phyloP scores from a whole-genome alignment of 1,140 invertebrate genomes.

The Drosophila persimilis region DNA sequence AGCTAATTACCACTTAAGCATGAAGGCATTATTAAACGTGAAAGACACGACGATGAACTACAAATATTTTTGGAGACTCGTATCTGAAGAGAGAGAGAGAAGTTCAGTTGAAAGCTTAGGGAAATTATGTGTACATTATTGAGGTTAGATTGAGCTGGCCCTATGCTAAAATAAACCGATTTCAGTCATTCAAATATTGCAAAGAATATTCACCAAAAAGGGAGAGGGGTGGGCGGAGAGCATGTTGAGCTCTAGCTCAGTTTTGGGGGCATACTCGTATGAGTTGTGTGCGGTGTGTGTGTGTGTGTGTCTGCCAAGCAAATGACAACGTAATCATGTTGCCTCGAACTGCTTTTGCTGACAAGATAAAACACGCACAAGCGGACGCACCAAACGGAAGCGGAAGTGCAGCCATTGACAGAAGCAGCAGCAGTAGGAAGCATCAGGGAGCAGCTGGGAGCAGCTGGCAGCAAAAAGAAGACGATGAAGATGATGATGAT shows the following conservation, averaged over 20 bases:
- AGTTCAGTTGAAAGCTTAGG: no score
- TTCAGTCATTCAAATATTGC: no score
- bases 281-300: neutral
- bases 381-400: constrained; percentile 42
- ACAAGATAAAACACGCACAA: constrained; percentile 49
- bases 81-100: no score
- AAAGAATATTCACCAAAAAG: no score
- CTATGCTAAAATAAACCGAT: no score
- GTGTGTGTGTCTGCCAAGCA: constrained; percentile 13
- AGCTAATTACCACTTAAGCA: constrained; percentile 21
- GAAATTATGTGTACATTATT: neutral
- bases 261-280: neutral
- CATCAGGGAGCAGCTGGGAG: constrained; percentile 5
- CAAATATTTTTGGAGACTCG: neutral
- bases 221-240: neutral
- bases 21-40: no score
- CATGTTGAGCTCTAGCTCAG: neutral
- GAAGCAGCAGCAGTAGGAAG: constrained; percentile 7
- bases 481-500: constrained; percentile 43
- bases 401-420: constrained; percentile 77
- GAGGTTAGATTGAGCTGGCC: no score
- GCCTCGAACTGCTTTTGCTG: constrained; percentile 27
- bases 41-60: neutral
- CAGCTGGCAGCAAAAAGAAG: constrained; percentile 12
- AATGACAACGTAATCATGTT: constrained; percentile 67